phyloP scores from a whole-genome alignment of 1,140 invertebrate species.

The Drosophila lacertosa region DNA sequence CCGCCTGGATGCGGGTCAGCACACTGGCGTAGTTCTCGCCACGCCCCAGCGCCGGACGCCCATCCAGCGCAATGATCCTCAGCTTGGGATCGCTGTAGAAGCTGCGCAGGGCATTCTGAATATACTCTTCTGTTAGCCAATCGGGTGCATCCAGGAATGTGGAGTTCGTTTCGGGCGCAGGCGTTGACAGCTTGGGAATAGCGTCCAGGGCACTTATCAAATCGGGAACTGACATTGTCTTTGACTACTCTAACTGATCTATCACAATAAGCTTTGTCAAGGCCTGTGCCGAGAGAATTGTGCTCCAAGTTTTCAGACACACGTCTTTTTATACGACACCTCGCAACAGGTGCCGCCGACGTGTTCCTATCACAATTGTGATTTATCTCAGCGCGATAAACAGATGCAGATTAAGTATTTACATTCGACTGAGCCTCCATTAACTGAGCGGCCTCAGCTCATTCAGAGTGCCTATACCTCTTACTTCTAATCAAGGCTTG shows the following conservation, averaged over 20 bases:
- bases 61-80: conserved; percentile 48
- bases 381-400: conserved; percentile 47
- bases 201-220: conserved; percentile 60
- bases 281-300: conserved; percentile 14
- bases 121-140: conserved; percentile 69
- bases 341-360: conserved; percentile 14
- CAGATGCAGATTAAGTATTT: conserved; percentile 24
- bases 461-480: conserved; percentile 14
- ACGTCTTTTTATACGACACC: conserved; percentile 52
- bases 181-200: conserved; percentile 43
- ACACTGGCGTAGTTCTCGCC: conserved; percentile 81
- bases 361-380: conserved; percentile 31
- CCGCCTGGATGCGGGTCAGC: conserved; percentile 56
- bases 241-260: conserved; percentile 14
- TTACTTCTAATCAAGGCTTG: conserved; percentile 9
- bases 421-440: conserved; percentile 20
- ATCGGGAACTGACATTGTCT: conserved; percentile 68
- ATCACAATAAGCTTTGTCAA: conserved; percentile 9
- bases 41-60: conserved; percentile 68
- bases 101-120: conserved; percentile 54
- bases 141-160: conserved; percentile 52
- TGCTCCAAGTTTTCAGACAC: neutral
- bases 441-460: conserved; percentile 7
- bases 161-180: neutral
- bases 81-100: conserved; percentile 59